A percentile compares a stretch with the other conserved stretches of the same genome.
These are phyloP conservation scores for Phoxinus phoxinus DNA, from an alignment of 2,113 vertebrate genomes.

Conservation along the genomic window DNA sequence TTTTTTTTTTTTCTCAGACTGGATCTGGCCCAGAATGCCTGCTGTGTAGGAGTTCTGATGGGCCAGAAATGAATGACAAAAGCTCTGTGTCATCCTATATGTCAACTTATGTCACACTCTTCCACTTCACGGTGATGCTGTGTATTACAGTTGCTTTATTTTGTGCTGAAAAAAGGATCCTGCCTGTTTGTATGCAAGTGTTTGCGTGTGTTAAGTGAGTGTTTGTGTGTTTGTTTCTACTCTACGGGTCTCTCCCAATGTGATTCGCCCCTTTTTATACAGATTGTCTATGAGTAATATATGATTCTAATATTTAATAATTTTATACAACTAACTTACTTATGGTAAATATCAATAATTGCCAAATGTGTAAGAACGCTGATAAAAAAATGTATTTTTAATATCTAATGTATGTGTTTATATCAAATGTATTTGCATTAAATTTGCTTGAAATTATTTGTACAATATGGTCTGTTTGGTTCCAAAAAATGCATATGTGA, in stretches of 20 bases:
- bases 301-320: conserved; percentile 87
- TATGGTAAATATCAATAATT: conserved; percentile 76
- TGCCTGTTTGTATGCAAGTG: conserved; percentile 26
- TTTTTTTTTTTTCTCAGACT: conserved; percentile 63
- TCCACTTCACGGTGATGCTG: conserved; percentile 47
- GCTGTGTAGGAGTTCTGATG: conserved; percentile 75
- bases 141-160: conserved; percentile 53
- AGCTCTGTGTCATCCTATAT: conserved; percentile 61
- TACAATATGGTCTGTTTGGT: conserved; percentile 48
- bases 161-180: conserved; percentile 51
- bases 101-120: conserved; percentile 44
- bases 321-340: conserved; percentile 85
- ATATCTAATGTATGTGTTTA: conserved; percentile 72
- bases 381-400: conserved; percentile 67
- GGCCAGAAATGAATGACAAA: conserved; percentile 64
- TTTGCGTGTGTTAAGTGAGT: conserved; percentile 29
- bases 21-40: conserved; percentile 69
- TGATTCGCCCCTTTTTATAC: conserved; percentile 78
- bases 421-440: conserved; percentile 78
- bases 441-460: conserved; percentile 74
- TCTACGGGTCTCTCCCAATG: conserved; percentile 80
- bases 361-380: conserved; percentile 74
- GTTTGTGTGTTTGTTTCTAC: conserved; percentile 55
- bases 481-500: conserved; percentile 38
- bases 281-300: conserved; percentile 86